A percentile compares a stretch with the other conserved stretches of the same genome.
phyloP scores from a whole-genome alignment of 1,140 invertebrate genomes.

The Aethina tumida region DNA sequence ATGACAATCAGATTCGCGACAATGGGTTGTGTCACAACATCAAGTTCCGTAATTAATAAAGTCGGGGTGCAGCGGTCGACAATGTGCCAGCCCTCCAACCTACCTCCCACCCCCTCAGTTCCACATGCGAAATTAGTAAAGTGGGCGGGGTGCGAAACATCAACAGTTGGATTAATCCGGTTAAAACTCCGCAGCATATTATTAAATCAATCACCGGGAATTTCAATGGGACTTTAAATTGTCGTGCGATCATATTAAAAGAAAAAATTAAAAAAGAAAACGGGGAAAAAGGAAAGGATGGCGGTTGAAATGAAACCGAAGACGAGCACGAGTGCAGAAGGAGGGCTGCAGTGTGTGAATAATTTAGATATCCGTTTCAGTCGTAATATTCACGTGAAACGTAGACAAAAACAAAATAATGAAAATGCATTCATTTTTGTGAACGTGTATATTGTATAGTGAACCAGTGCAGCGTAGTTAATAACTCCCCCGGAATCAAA shows the following conservation, averaged over 20 bases:
- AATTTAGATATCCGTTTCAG: too few relatives aligned
- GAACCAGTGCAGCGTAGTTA: slow-evolving; percentile 13
- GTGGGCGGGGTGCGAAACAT: slow-evolving; percentile 4
- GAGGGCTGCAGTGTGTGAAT: too few relatives aligned
- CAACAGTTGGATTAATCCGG: slow-evolving; percentile 4
- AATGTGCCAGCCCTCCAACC: too few relatives aligned
- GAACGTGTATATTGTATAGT: slow-evolving; percentile 16
- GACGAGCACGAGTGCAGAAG: too few relatives aligned
- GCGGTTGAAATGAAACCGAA: too few relatives aligned
- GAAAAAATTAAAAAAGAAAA: too few relatives aligned
- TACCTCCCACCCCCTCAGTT: neutral
- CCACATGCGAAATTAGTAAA: slow-evolving; percentile 8
- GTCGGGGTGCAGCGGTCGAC: slow-evolving; percentile 18
- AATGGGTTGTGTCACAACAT: slow-evolving; percentile 31
- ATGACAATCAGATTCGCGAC: slow-evolving; percentile 31
- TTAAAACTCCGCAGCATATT: too few relatives aligned
- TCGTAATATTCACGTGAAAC: too few relatives aligned
- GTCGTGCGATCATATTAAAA: too few relatives aligned
- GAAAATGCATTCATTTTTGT: slow-evolving; percentile 28
- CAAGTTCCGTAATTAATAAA: slow-evolving; percentile 35
- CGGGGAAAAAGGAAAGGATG: too few relatives aligned
- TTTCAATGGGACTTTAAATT: too few relatives aligned
- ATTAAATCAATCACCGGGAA: too few relatives aligned
- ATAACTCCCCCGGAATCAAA: slow-evolving; percentile 13
- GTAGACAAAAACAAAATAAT: slow-evolving; percentile 22